phyloP scores from a whole-genome alignment of 2,113 vertebrate genomes.

The Micronycteris hirsuta region DNA sequence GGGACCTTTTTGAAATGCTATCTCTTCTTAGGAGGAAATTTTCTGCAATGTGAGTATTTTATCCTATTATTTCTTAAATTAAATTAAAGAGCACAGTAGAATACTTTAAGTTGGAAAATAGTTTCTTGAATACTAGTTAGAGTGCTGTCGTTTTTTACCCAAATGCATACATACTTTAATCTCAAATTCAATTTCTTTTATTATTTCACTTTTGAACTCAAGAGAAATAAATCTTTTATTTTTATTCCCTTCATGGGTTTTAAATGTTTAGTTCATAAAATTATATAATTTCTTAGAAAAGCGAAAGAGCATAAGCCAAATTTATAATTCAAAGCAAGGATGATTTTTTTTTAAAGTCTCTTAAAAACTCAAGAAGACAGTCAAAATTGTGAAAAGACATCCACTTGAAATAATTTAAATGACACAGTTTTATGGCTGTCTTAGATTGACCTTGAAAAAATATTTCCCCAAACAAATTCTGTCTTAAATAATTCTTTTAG shows the following conservation, averaged over 20 bases:
- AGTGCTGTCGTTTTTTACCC: background rate
- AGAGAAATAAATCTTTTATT: slow-evolving; percentile 34
- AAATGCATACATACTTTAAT: background rate
- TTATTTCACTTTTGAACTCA: slow-evolving; percentile 36
- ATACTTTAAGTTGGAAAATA: slow-evolving; percentile 27
- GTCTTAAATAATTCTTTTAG: slow-evolving; percentile 36
- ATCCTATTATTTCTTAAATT: slow-evolving; percentile 49
- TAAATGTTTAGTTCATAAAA: slow-evolving; percentile 42
- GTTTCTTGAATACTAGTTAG: slow-evolving; percentile 10
- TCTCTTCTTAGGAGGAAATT: slow-evolving; percentile 24
- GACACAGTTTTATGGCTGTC: slow-evolving; percentile 49
- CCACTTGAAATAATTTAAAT: slow-evolving; percentile 60
- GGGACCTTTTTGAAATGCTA: slow-evolving; percentile 34
- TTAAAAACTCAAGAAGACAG: background rate
- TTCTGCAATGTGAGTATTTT: slow-evolving; percentile 45
- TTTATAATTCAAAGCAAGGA: slow-evolving; percentile 40
- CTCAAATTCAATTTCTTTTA: background rate
- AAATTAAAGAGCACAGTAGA: slow-evolving; percentile 4
- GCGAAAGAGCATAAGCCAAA: slow-evolving; percentile 5
- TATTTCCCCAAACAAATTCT: slow-evolving; percentile 52
- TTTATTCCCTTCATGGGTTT: slow-evolving; percentile 22
- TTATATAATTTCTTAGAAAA: slow-evolving; percentile 49
- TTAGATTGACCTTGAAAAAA: slow-evolving; percentile 57
- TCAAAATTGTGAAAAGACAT: slow-evolving; percentile 46
- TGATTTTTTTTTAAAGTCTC: background rate